Evolutionary conservation across 2,888 invertebrate genomes (phyloP).

Genomic region (Julus scandinavius): DNA sequence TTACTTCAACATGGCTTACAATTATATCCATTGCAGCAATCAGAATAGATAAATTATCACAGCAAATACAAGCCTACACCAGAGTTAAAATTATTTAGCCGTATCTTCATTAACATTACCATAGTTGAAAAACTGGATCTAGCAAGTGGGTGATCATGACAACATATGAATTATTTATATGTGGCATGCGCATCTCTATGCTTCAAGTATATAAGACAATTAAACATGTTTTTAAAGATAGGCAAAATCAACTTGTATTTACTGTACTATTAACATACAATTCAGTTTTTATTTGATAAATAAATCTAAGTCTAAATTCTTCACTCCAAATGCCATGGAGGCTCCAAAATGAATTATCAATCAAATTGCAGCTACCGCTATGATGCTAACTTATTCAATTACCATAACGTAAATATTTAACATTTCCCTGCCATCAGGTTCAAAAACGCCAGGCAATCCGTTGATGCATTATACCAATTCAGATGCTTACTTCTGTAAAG

Average conservation of each 20-base stretch:
- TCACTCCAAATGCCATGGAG: neutral
- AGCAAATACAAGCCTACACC: neutral
- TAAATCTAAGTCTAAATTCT: neutral
- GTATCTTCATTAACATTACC: neutral
- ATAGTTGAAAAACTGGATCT: neutral
- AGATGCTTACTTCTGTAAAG: neutral
- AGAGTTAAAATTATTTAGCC: neutral
- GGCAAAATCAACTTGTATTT: neutral
- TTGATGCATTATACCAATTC: neutral
- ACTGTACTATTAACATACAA: neutral
- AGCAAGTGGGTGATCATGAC: neutral
- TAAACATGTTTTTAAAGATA: neutral
- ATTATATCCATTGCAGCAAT: neutral
- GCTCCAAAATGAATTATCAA: neutral
- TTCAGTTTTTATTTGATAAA: neutral
- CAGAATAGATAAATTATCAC: neutral
- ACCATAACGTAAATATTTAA: neutral
- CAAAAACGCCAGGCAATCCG: neutral
- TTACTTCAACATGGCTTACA: neutral
- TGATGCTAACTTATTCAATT: neutral
- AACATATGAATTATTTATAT: neutral
- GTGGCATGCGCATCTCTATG: neutral
- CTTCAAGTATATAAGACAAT: neutral
- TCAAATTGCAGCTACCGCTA: neutral
- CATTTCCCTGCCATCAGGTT: neutral